Conservation (phyloP, 2,888 invertebrate species). For the Dromius quadrimaculatus region DNA sequence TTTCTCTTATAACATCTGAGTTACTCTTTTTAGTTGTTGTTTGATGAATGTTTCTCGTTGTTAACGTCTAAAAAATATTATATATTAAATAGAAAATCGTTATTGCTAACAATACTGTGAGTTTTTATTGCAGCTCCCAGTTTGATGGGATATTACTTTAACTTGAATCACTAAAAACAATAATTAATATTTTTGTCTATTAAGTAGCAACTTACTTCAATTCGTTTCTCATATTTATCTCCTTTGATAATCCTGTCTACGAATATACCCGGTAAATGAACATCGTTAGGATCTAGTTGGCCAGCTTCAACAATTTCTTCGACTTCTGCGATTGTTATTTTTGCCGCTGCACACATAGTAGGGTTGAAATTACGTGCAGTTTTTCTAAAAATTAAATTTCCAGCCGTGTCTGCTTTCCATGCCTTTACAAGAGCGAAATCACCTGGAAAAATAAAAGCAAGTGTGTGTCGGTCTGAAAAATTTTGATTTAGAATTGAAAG, state of each 20-base stretch:
- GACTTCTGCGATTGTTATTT: slow-evolving; percentile 91
- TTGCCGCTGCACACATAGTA: slow-evolving; percentile 94
- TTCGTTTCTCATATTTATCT: slow-evolving; percentile 86
- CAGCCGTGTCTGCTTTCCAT: slow-evolving; percentile 94
- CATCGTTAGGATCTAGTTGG: slow-evolving; percentile 79
- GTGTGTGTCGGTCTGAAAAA: too few species aligned
- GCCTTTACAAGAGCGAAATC: slow-evolving; percentile 97
- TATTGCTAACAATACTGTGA: too few species aligned
- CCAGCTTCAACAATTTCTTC: slow-evolving; percentile 95
- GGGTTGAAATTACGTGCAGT: slow-evolving; percentile 97
- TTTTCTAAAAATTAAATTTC: slow-evolving; percentile 91
- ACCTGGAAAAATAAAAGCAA: slow-evolving; percentile 66
- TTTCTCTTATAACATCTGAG: slow-evolving; percentile 81
- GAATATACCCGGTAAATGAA: slow-evolving; percentile 95
- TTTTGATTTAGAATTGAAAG: too few species aligned
- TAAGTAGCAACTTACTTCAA: slow-evolving; percentile 73
- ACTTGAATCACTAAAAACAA: too few species aligned
- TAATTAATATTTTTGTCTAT: too few species aligned
- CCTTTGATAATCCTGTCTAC: slow-evolving; percentile 89
- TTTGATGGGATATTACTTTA: too few species aligned
- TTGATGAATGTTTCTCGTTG: slow-evolving; percentile 68
- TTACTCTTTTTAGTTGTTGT: slow-evolving; percentile 67
- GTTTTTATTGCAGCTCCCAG: too few species aligned
- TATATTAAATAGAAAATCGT: neutral
- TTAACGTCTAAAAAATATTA: slow-evolving; percentile 77